Base-by-base conservation (phyloP, 2,888 invertebrate genomes). In the Lissonota sp. region DNA sequence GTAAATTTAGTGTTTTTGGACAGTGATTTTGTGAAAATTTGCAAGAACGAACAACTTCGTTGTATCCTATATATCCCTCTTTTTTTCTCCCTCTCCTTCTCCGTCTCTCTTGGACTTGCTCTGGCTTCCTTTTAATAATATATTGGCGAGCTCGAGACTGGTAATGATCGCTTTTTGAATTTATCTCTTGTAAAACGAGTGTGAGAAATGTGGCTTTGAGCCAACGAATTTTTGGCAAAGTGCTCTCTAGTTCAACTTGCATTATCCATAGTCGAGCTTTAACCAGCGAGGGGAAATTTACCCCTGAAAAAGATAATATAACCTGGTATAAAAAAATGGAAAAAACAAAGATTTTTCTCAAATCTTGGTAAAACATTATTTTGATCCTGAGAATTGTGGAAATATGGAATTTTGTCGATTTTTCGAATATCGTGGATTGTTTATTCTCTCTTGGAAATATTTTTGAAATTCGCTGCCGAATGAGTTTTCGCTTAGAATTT, bases 121-220 rank as follows among this genome's bases (percentile, higher is more conserved):
- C 58, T 53, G 7, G 40, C 26, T 67, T 10, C 67, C 37, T 75
- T 62, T 62, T 64, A 62, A 66, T 78, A 69, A 67, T 58, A 78
- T 78, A 58, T 71, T 63, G 40, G 60, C 51, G 39, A 62, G 78
- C 76, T 69, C 62, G 71, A 72, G 74, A 79, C 84, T 84, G 40
- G 72, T 83, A 83, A 79, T 82, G 83, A 85, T 86, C 67, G 79
- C 78, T 77, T 86, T 86, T 73, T 37, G 49, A 82, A 87, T 83
- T 85, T 84, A 83, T 80, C 70, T 75, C 77, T 82, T 84, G 80
- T 81, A 83, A 84, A 83, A 84, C 82, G 79, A 80, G 83, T 77
- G 81, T 79, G 73, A 76, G 79, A 74, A 85, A 55, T 69, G 67
- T 87, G 83, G 83, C 83, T 46, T 3, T 26, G 46, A 67, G 84